These are phyloP conservation scores for Oscheius sp. DNA, from an alignment of 2,888 invertebrate species.

Conservation along the genomic window DNA sequence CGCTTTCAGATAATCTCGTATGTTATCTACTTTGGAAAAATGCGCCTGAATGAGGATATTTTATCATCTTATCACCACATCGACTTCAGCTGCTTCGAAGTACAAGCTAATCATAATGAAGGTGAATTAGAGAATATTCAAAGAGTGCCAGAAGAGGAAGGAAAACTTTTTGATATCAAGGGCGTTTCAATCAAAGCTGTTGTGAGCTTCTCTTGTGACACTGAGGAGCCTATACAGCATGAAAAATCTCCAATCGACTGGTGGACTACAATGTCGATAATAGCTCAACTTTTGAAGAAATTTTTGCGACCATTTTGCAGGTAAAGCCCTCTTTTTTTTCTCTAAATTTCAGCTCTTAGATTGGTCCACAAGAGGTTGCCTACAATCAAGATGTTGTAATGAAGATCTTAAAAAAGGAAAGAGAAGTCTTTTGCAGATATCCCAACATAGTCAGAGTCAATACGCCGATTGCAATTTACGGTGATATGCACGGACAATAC, in stretches of 20 bases:
- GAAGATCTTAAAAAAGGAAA: background rate
- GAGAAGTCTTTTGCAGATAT: background rate
- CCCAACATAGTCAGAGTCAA: background rate
- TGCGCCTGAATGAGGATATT: no score
- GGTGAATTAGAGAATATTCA: background rate
- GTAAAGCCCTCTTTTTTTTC: no score
- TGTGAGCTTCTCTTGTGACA: conserved; percentile 1
- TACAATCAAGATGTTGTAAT: background rate
- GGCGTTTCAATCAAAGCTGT: background rate
- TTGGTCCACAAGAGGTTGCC: background rate
- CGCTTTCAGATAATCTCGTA: no score
- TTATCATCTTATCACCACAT: background rate
- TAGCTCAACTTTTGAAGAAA: background rate
- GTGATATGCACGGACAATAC: conserved; percentile 16
- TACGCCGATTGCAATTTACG: conserved; percentile 18
- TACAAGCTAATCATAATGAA: background rate
- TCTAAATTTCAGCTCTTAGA: no score
- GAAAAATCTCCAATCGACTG: background rate
- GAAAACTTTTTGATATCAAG: background rate
- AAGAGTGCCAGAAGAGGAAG: background rate
- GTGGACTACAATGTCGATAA: background rate
- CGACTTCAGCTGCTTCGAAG: background rate
- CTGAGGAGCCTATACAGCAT: background rate
- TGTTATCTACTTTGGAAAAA: no score
- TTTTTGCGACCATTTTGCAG: background rate